Evolutionary conservation across 2,113 vertebrate species (phyloP), one percentile per base, ranked within the genome.

Genomic region (Zapornia atra): DNA sequence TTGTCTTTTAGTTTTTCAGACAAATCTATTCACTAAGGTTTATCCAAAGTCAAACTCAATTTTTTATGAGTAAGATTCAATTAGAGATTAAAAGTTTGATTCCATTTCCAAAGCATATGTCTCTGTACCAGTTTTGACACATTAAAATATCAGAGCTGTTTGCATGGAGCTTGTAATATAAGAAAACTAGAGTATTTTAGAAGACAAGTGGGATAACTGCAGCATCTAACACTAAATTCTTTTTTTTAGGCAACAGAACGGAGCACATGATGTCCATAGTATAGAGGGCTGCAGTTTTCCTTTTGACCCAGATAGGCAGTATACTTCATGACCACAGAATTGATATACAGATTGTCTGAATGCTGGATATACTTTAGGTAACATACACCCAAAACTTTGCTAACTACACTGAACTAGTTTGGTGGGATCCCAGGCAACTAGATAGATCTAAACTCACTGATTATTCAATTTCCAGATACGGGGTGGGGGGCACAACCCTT

Each of bases 121-220:
- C 24, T 81, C 15, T 34, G 8, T 33, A 63, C 6, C 1, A 28
- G 6, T 64, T 53, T 65, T 0, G 0, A 61, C 9, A 11, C 8
- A 26, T 61, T 26, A 29, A 69, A 69, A 4, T 70, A 44, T 60
- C 31, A 15, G 57, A 71, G 4, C 11, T 44, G 15, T 44, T 38
- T 77, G 34, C 56, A 66, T 0, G 3, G 28, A 25, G 4, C 5
- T 28, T 1, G 0, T 12, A 63, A 10, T 51, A 21, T 1, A 48
- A 36, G 50, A 84, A 65, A 64, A 17, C 8, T 46, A 46, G 1
- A 24, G 7, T 28, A 28, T 53, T 64, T 25, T 10, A 34, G 63
- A 86, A 84, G 29, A 46, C 25, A 70, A 44, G 24, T 24, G 15
- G 20, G 20, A 73, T 61, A 78, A 29, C 56, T 57, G 36, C 56